Base-by-base conservation (phyloP, 1,140 invertebrate species). In the Hycleus cichorii region DNA sequence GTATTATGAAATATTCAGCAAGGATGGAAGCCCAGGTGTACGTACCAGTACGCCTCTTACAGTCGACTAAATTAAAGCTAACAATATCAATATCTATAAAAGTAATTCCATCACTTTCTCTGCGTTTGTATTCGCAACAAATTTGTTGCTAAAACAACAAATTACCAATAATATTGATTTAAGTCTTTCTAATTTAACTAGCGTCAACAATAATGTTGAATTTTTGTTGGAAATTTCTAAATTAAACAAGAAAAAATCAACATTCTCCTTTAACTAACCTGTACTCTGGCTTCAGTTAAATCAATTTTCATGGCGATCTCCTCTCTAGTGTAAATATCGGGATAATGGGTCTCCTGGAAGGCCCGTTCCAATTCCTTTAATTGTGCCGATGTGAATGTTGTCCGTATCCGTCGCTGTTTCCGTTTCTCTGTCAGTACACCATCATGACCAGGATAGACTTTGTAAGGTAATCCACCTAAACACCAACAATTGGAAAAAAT, bases 231-330 rank as follows among this genome's bases (percentile, higher is more conserved):
- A 32, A 32, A 32, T 32, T 32, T 32, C 32, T 32, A 32, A 32
- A 32, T 32, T 32, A 32, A 32, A 32, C 32, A 32, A 32, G 7
- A 32, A 32, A 32, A 32, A 32, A 32, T 7, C 32, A 32, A 32
- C 32, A 32, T 32, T 32, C 32, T 2, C 32, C 18, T 59, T 49
- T n/a, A 24, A 58, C 80, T 78, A 76, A 98, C 96, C 87, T 98
- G 96, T 26, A 98, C 96, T 76, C 96, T 81, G 12, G 96, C 96
- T 78, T 99, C 96, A 4, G 96, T 98, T 53, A 99, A 82, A 76
- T 98, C 94, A 64, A 97, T 95, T 77, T 95, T 95, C 85, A 96
- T 92, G 27, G 95, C 96, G 62, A 98, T 96, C 76, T 98, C 96
- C 75, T 98, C 96, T 62, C 96, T 80, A n/a, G 94, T 97, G 76